Conservation (phyloP, 2,797 vertebrate species). For the Sciurus carolinensis region DNA sequence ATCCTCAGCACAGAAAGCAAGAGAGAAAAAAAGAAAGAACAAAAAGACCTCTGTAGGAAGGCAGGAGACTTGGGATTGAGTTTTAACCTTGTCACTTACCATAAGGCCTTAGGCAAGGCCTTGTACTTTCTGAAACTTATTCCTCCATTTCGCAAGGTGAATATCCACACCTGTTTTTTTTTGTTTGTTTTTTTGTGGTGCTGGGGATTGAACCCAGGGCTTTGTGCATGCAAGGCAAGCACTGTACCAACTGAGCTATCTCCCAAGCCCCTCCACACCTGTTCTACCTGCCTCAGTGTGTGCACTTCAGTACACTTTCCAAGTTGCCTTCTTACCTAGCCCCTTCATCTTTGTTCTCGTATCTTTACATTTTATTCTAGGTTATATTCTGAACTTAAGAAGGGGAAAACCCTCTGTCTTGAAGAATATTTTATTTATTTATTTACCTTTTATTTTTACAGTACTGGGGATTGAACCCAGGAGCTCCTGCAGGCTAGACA, state of each 20-base stretch:
- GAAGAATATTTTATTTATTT: no score
- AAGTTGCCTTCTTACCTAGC: accelerated
- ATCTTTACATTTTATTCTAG: slow-evolving; percentile 21
- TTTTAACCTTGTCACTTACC: background rate
- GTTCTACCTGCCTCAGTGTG: background rate
- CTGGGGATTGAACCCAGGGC: no score
- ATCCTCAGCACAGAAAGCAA: background rate
- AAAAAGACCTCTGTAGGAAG: background rate
- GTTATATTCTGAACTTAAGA: background rate
- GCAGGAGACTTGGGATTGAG: background rate
- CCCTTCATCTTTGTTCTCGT: background rate
- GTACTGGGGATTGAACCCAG: no score
- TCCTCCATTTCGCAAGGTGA: background rate
- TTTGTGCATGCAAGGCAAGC: no score
- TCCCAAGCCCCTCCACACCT: background rate
- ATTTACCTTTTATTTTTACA: no score
- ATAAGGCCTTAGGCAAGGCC: background rate
- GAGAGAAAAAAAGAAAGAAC: background rate
- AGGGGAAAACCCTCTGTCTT: background rate
- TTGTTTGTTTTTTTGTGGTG: no score
- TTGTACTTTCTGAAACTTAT: background rate
- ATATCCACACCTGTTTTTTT: background rate
- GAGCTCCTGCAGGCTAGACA: no score
- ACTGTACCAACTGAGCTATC: no score
- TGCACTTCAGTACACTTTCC: background rate